A percentile compares a stretch with the other conserved stretches of the same genome.
Evolutionary conservation across 1,140 invertebrate genomes (phyloP).

Genomic region (Pseudobourletiella spinata): DNA sequence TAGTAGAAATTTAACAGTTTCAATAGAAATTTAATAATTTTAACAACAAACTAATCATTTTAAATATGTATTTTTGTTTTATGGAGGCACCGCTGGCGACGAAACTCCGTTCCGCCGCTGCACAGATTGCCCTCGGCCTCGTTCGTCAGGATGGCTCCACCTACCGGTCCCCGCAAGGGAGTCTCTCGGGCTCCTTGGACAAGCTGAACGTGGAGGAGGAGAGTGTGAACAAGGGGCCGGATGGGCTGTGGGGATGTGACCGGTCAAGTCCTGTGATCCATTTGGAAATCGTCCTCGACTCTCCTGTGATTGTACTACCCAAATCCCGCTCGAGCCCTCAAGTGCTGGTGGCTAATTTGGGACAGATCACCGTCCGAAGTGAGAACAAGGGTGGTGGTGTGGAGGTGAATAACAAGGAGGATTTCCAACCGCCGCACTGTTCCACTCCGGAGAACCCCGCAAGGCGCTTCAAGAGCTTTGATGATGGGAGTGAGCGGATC

Average conservation of each 20-base stretch:
- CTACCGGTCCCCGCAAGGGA: conserved; percentile 29
- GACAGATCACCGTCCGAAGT: conserved; percentile 62
- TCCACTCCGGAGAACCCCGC: conserved; percentile 10
- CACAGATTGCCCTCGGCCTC: conserved; percentile 84
- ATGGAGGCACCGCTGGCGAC: conserved; percentile 25
- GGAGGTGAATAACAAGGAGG: too few relatives aligned
- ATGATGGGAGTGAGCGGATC: neutral
- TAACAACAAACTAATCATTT: neutral
- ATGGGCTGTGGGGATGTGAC: too few relatives aligned
- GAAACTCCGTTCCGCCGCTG: conserved; percentile 63
- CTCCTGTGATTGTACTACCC: conserved; percentile 81
- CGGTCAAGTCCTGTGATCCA: too few relatives aligned
- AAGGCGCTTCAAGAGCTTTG: neutral
- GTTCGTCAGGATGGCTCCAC: conserved; percentile 47
- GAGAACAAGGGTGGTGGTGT: neutral
- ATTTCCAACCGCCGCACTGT: neutral
- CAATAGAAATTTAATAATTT: too few relatives aligned
- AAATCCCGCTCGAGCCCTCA: conserved; percentile 63
- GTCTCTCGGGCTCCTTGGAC: conserved; percentile 31
- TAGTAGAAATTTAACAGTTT: too few relatives aligned
- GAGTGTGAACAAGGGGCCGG: neutral
- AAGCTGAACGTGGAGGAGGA: conserved; percentile 18
- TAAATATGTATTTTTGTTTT: neutral
- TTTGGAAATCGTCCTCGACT: conserved; percentile 66
- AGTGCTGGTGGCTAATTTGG: conserved; percentile 86